Conservation (phyloP, 2,888 invertebrate genomes). For the Drosophila nr. perissopoda region DNA sequence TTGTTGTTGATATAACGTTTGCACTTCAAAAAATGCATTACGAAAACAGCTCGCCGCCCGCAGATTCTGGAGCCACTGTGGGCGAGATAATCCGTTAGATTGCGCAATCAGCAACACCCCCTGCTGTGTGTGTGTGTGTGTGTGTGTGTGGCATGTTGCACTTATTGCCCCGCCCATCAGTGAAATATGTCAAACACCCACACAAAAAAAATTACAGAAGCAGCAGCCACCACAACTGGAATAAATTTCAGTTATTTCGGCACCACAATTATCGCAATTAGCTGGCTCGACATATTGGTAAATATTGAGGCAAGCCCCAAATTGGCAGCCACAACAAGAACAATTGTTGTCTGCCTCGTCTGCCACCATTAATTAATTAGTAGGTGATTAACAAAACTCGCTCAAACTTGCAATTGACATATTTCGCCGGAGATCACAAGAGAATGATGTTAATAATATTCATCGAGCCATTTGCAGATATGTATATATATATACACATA, state of each 20-base stretch:
- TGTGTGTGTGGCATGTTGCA: slow-evolving; percentile 25
- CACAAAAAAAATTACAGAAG: not conserved
- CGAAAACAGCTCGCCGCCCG: slow-evolving; percentile 23
- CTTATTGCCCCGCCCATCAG: slow-evolving; percentile 26
- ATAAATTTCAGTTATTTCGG: slow-evolving; percentile 22
- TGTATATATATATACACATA: not conserved
- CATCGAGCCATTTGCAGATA: slow-evolving; percentile 11
- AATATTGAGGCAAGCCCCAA: slow-evolving; percentile 22
- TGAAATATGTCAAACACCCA: slow-evolving; percentile 23
- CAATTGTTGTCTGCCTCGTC: slow-evolving; percentile 10
- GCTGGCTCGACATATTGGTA: slow-evolving; percentile 16
- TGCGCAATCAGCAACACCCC: slow-evolving; percentile 31
- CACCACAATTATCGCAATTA: slow-evolving; percentile 45
- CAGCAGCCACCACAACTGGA: slow-evolving; percentile 2
- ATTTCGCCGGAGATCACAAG: slow-evolving; percentile 3
- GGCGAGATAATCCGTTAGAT: slow-evolving; percentile 43
- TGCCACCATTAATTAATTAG: slow-evolving; percentile 44
- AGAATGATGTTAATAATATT: slow-evolving; percentile 15
- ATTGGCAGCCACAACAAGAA: not conserved
- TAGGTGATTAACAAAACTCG: slow-evolving; percentile 24
- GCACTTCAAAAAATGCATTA: slow-evolving; percentile 59
- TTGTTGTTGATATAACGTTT: slow-evolving; percentile 14
- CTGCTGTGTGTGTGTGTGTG: slow-evolving; percentile 5
- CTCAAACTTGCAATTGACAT: slow-evolving; percentile 22
- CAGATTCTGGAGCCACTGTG: slow-evolving; percentile 20